Percentiles rank a stretch among this genome's conserved stretches.
phyloP scores from a whole-genome alignment of 2,797 vertebrate genomes.

The Graptemys geographica region DNA sequence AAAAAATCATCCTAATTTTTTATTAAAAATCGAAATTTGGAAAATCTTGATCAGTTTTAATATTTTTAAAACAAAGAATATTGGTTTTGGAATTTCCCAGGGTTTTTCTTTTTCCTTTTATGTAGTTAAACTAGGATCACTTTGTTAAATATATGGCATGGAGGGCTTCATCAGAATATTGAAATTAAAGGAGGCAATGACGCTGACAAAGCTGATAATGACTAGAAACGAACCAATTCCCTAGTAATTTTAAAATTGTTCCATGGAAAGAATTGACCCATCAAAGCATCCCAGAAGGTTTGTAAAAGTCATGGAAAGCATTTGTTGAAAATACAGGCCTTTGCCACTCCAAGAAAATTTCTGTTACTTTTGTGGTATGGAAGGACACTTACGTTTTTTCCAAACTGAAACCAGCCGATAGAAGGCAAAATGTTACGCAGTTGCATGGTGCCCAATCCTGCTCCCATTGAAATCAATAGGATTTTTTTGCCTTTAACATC shows the following conservation, averaged over 20 bases:
- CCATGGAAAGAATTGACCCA: neutral
- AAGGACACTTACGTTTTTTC: neutral
- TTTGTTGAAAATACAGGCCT: constrained; percentile 10
- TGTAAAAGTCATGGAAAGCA: neutral
- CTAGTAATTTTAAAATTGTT: too few species aligned
- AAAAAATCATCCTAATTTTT: too few species aligned
- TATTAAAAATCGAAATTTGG: too few species aligned
- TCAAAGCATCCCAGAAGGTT: neutral
- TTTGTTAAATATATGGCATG: too few species aligned
- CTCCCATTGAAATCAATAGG: neutral
- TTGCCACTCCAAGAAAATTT: neutral
- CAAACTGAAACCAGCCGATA: neutral
- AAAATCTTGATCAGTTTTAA: too few species aligned
- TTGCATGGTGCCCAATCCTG: neutral
- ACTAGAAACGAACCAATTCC: neutral
- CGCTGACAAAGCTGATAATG: neutral
- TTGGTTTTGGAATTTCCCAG: too few species aligned
- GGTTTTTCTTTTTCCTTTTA: too few species aligned
- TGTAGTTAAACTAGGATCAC: too few species aligned
- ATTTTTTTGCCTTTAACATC: constrained; percentile 49
- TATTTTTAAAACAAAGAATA: too few species aligned
- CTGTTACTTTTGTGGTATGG: too few species aligned
- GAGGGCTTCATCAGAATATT: neutral
- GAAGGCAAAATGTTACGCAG: neutral
- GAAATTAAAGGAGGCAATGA: constrained; percentile 6